A percentile compares a stretch with the other conserved stretches of the same genome.
Conservation (phyloP, 2,113 vertebrate genomes). For the Recurvirostra avosetta region DNA sequence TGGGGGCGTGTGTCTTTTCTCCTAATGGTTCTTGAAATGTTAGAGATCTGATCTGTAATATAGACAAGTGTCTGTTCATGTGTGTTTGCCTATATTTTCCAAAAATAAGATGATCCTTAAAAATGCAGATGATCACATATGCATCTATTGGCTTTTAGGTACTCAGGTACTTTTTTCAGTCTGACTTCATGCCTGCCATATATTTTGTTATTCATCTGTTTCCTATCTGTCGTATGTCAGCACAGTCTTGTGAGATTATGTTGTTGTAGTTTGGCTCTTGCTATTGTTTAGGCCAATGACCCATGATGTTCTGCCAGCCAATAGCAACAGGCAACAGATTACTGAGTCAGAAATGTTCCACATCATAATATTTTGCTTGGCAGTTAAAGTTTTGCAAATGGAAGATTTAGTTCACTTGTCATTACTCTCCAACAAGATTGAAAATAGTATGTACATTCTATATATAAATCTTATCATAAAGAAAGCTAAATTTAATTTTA, state of each 20-base stretch:
- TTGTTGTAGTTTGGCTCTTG: background rate
- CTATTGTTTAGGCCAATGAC: background rate
- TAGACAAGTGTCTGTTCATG: background rate
- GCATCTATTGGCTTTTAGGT: background rate
- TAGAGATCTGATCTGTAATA: background rate
- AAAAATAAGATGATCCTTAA: background rate
- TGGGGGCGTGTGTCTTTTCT: background rate
- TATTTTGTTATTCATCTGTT: background rate
- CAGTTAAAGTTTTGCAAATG: background rate
- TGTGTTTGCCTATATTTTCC: background rate
- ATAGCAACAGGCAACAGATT: background rate
- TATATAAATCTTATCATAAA: background rate
- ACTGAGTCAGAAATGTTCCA: background rate
- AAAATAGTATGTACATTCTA: background rate
- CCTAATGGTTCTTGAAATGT: background rate
- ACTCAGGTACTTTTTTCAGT: background rate
- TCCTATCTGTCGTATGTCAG: background rate
- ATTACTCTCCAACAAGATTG: background rate
- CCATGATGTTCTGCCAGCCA: background rate
- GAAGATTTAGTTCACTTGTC: background rate
- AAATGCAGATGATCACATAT: background rate
- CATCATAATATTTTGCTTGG: background rate
- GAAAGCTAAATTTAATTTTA: background rate
- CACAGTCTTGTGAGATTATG: background rate
- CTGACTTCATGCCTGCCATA: accelerated